These are phyloP conservation scores for Halesus radiatus DNA, from an alignment of 1,140 invertebrate species.

Conservation along the genomic window DNA sequence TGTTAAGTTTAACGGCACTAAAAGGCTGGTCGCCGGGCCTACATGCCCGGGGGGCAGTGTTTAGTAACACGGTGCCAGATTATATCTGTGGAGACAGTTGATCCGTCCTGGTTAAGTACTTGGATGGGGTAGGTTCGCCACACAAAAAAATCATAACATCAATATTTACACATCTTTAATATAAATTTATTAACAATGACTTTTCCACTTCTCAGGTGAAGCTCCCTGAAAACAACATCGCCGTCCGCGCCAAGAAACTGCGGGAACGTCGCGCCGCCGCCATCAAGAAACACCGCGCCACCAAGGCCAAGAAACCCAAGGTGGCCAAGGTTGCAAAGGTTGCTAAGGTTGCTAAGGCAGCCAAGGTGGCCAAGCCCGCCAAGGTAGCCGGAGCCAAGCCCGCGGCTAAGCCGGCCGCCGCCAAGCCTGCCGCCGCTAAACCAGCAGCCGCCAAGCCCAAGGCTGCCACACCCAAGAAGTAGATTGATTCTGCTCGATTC, in stretches of 20 bases:
- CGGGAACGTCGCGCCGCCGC: constrained; percentile 69
- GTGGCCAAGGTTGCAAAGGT: constrained; percentile 61
- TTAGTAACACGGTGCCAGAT: constrained; percentile 35
- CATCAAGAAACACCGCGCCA: constrained; percentile 68
- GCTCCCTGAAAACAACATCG: constrained; percentile 67
- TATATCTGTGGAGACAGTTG: constrained; percentile 41
- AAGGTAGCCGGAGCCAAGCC: constrained; percentile 24
- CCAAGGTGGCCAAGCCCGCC: constrained; percentile 23
- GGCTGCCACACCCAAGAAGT: no score
- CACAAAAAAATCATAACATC: background rate
- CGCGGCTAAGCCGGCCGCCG: constrained; percentile 31
- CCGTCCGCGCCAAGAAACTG: constrained; percentile 69
- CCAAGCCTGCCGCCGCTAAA: constrained; percentile 48
- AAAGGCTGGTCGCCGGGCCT: background rate
- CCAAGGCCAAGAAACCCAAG: constrained; percentile 70
- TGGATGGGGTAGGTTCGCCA: constrained; percentile 44
- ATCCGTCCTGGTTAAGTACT: constrained; percentile 32
- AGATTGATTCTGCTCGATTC: no score
- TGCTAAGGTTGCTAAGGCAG: constrained; percentile 53
- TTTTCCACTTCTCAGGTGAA: constrained; percentile 68
- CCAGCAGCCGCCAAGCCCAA: constrained; percentile 26
- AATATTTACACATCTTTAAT: no score
- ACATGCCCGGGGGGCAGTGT: background rate
- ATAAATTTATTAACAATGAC: no score
- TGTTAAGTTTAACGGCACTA: background rate